Evolutionary conservation across 2,888 invertebrate species (phyloP).

Genomic region (Parnassius orleans): DNA sequence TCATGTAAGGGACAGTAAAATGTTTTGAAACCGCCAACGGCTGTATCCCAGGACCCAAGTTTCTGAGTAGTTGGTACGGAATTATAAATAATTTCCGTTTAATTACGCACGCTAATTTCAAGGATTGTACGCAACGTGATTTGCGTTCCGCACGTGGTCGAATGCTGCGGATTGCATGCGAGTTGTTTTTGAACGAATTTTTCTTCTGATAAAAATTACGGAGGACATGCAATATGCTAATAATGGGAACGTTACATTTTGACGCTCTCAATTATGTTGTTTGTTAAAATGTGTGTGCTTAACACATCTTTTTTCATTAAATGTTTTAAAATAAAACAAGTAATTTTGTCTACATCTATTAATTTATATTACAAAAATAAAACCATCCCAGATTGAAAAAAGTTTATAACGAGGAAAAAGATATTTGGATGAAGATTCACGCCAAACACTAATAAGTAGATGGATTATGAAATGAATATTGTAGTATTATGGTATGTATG

Average conservation of each 20-base stretch:
- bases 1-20: constrained; percentile 16
- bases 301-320: too few species aligned
- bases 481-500: too few species aligned
- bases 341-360: too few species aligned
- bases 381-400: too few species aligned
- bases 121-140: constrained; percentile 18
- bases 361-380: too few species aligned
- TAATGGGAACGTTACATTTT: background rate
- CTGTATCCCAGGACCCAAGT: constrained; percentile 24
- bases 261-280: too few species aligned
- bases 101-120: constrained; percentile 31
- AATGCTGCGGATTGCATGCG: constrained; percentile 10
- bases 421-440: too few species aligned
- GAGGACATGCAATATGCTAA: background rate
- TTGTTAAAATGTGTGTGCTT: too few species aligned
- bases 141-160: constrained; percentile 30
- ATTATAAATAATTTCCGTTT: constrained; percentile 31
- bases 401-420: too few species aligned
- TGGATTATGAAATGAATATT: too few species aligned
- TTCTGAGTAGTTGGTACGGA: constrained; percentile 25
- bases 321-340: too few species aligned
- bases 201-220: background rate
- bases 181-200: constrained; percentile 1
- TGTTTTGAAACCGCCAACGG: constrained; percentile 22
- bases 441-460: too few species aligned